Conservation (phyloP, 2,797 vertebrate species). For the Pyrocephalus nanus region DNA sequence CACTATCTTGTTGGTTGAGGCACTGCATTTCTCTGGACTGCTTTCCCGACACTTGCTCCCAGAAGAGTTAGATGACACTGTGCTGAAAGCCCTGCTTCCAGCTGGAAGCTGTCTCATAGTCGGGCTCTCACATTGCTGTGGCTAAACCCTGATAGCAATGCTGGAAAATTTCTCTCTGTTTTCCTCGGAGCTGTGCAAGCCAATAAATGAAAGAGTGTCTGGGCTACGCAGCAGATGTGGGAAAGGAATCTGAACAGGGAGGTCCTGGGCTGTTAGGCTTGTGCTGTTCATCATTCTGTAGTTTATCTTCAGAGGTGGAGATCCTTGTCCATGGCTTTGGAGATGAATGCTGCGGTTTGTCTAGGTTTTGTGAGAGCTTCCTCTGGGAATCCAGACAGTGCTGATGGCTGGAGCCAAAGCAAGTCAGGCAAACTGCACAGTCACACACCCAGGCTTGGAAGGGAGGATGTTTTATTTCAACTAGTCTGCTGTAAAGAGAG, state of each 20-base stretch:
- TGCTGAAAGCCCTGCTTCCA: conserved; percentile 17
- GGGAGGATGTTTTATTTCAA: not conserved
- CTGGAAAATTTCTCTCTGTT: conserved; percentile 18
- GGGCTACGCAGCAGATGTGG: not conserved
- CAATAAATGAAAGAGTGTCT: not conserved
- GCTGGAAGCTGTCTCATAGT: conserved; percentile 9
- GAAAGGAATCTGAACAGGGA: not conserved
- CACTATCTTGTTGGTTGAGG: not conserved
- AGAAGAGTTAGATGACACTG: not conserved
- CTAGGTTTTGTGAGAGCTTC: not conserved
- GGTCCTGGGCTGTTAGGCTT: not conserved
- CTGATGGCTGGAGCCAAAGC: not conserved
- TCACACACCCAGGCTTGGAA: not conserved
- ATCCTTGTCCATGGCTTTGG: not conserved
- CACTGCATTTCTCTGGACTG: not conserved
- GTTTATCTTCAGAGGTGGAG: not conserved
- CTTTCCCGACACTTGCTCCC: not conserved
- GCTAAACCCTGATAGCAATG: not conserved
- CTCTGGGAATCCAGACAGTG: not conserved
- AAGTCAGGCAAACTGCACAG: not conserved
- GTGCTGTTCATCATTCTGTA: not conserved
- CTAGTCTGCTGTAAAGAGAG: not conserved
- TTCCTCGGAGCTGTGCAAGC: not conserved
- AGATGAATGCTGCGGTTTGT: not conserved
- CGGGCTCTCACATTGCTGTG: not conserved